Conservation (phyloP, 1,140 invertebrate species). For the Calliphora vicina region DNA sequence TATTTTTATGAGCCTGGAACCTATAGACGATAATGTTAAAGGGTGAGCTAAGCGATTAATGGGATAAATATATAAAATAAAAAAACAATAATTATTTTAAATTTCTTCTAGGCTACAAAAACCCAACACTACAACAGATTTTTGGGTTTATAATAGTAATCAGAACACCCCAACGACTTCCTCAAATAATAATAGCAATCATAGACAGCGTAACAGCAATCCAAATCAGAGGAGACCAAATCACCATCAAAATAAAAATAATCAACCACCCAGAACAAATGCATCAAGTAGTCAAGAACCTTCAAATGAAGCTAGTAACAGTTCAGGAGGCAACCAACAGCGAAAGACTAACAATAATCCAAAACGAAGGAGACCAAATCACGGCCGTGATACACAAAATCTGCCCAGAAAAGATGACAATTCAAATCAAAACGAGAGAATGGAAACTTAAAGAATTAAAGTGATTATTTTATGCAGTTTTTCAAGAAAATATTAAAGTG, state of each 20-base stretch:
- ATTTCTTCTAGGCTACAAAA: slow-evolving; percentile 36
- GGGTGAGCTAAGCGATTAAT: slow-evolving; percentile 63
- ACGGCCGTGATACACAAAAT: not conserved
- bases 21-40: slow-evolving; percentile 64
- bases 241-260: slow-evolving; percentile 21
- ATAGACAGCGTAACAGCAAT: not conserved
- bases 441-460: not conserved
- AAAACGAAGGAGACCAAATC: slow-evolving; percentile 15
- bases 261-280: not conserved
- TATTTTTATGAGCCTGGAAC: slow-evolving; percentile 73
- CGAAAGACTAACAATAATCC: not conserved
- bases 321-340: not conserved
- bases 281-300: not conserved
- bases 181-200: not conserved
- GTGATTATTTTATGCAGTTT: not conserved
- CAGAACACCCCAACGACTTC: not conserved
- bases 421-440: not conserved
- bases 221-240: slow-evolving; percentile 21
- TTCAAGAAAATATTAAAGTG: not conserved
- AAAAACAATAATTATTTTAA: not conserved
- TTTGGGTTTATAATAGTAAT: slow-evolving; percentile 26
- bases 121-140: slow-evolving; percentile 39
- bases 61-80: not conserved
- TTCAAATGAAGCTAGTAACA: not conserved
- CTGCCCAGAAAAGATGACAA: not conserved